Evolutionary conservation across 2,888 invertebrate genomes (phyloP), one percentile per base, ranked within the genome.

Genomic region (Harmothoe impar): DNA sequence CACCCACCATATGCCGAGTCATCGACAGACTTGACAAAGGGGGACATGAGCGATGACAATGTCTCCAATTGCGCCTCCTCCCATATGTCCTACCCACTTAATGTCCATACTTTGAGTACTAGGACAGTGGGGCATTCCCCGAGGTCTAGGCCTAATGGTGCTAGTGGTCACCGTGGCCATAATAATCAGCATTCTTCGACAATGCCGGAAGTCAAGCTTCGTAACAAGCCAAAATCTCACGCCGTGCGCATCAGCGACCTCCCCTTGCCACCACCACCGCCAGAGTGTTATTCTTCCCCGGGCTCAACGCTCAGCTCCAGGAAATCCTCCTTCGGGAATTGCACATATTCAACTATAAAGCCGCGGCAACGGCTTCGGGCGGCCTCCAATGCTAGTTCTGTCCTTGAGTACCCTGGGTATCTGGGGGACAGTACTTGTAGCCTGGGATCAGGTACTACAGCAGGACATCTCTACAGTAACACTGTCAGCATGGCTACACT

Each of bases 211-310:
- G 81, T 81, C 23, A 12, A 81, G n/a, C 81, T 35, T 1, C 81
- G 43, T 23, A 33, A 33, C 43, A 33, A 43, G 5, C 35, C 23
- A 7, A 33, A 81, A 81, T 20, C 81, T 20, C 33, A 20, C 0
- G 43, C 43, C 0, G 81, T 43, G 15, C 89, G 78, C 5, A n/a
- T 68, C 81, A 52, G 81, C 29, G 90, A 84, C 33, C 54, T 56
- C 5, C 52, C 81, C 7, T 54, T 56, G 43, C 90, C 90, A 33
- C 90, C 90, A 29, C 90, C 90, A n/a, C 81, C 90, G 1, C 84
- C 90, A 7, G 90, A 90, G 23, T 77, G 56, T 23, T 25, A 43
- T 3, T 51, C 68, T 3, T 35, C 35, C 77, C 62, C 54, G 68
- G 10, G 77, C 52, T 12, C 68, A n/a, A 52, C 84, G 1, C 0